Evolutionary conservation across 2,113 vertebrate species (phyloP), one percentile per base, ranked within the genome.

Genomic region (Rhynchopsitta pachyrhyncha): DNA sequence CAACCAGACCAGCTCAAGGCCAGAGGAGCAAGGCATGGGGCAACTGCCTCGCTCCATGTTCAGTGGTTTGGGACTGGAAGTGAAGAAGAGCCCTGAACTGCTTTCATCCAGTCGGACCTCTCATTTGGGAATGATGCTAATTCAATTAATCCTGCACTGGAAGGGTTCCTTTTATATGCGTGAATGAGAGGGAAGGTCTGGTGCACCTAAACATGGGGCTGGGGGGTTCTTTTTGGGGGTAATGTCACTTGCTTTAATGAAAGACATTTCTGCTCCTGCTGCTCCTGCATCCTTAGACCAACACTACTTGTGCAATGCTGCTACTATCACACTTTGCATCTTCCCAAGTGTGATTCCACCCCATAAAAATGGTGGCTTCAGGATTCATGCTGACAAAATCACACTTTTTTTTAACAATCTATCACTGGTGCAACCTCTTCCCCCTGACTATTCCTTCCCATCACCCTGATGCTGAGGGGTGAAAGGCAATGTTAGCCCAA

Each of bases 261-360:
- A 86, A 89, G 37, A 37, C 31, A 9, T 71, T 92, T 67, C 24
- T 37, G 44, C 29, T 49, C 55, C 64, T 59, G 55, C 42, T 59
- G 25, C 17, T 28, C 23, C 74, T 60, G 19, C 46, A 37, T 59
- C 69, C 68, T 75, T 28, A 75, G n/a, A 63, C 64, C 86, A 63
- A 41, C 17, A 1, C 22, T 1, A 7, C 73, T 74, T 14, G 1
- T 84, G 77, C 77, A 70, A 11, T 11, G 80, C 80, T 84, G 93
- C 80, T 94, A 44, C 19, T 5, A 37, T 74, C 84, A 67, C 31
- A 59, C 76, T 92, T 95, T 39, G 27, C 73, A 50, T 81, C 68
- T 74, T 81, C 31, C 81, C 60, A 81, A 41, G 92, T 91, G 95
- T 74, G 90, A 96, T 97, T 88, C 86, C 87, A 84, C 81, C 33